These are phyloP conservation scores for Eublepharis macularius DNA, from an alignment of 2,113 vertebrate genomes.

Conservation along the genomic window DNA sequence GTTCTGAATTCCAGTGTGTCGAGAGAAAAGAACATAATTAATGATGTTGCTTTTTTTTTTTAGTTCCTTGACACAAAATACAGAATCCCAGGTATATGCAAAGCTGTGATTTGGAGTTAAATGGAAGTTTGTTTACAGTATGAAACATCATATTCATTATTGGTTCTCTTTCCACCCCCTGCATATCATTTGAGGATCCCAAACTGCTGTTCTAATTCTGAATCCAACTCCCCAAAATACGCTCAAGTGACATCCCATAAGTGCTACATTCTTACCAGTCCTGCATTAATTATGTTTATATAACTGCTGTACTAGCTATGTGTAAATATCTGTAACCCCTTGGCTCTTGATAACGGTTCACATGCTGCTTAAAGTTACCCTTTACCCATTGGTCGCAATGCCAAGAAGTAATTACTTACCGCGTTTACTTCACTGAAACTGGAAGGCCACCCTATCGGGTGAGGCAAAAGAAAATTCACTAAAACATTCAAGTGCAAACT, in stretches of 20 bases:
- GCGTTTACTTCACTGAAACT: neutral
- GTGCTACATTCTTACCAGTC: neutral
- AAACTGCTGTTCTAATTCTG: neutral
- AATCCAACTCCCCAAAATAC: neutral
- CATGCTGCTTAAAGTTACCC: neutral
- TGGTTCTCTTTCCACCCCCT: neutral
- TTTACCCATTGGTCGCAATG: neutral
- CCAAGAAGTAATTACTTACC: neutral
- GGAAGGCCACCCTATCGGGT: neutral
- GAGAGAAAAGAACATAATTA: neutral
- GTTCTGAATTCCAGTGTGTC: neutral
- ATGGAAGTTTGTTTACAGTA: too few relatives aligned
- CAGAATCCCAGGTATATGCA: neutral
- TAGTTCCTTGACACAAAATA: neutral
- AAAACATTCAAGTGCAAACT: neutral
- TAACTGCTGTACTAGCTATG: neutral
- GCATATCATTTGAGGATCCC: neutral
- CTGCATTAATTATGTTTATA: neutral
- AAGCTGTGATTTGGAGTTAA: neutral
- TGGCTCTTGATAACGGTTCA: neutral
- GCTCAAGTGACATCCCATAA: neutral
- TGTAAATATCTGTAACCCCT: neutral
- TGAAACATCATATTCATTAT: neutral
- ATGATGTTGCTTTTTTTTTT: neutral
- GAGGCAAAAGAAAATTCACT: neutral